Evolutionary conservation across 2,113 vertebrate genomes (phyloP).

Genomic region (Ammodytes dubius): DNA sequence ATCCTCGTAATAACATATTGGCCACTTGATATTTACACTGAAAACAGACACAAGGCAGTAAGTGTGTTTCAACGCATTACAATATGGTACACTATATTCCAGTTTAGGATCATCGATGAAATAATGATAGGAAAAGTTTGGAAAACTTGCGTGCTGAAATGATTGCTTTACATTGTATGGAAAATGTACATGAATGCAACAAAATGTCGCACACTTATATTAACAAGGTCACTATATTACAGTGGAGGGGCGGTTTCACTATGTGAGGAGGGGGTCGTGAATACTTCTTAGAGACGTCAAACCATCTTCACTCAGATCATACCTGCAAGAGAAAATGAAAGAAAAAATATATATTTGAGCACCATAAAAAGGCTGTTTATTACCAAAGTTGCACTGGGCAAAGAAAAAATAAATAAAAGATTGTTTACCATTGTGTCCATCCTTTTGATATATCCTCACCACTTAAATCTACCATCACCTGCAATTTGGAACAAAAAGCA

Average conservation of each 20-base stretch:
- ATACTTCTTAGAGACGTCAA: constrained; percentile 74
- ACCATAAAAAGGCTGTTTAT: not conserved
- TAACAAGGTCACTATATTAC: constrained; percentile 49
- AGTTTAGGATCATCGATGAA: constrained; percentile 12
- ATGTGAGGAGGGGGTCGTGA: constrained; percentile 58
- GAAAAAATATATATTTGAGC: not conserved
- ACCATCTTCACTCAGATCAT: constrained; percentile 94
- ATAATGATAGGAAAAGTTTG: constrained; percentile 36
- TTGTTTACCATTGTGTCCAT: constrained; percentile 94
- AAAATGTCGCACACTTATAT: constrained; percentile 54
- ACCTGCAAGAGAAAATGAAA: constrained; percentile 84
- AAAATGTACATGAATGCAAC: constrained; percentile 48
- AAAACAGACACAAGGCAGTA: constrained; percentile 82
- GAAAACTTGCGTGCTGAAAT: constrained; percentile 63
- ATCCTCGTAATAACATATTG: constrained; percentile 25
- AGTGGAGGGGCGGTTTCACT: constrained; percentile 50
- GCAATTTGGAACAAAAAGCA: constrained; percentile 34
- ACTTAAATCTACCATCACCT: constrained; percentile 92
- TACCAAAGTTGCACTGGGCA: not conserved
- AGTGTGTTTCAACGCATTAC: constrained; percentile 50
- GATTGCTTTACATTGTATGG: constrained; percentile 66
- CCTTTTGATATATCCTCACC: constrained; percentile 93
- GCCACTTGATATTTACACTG: constrained; percentile 87
- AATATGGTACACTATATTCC: constrained; percentile 41
- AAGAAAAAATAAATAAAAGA: not conserved